Evolutionary conservation across 2,888 invertebrate species (phyloP), one percentile per base, ranked within the genome.

Genomic region (Eilema depressum): DNA sequence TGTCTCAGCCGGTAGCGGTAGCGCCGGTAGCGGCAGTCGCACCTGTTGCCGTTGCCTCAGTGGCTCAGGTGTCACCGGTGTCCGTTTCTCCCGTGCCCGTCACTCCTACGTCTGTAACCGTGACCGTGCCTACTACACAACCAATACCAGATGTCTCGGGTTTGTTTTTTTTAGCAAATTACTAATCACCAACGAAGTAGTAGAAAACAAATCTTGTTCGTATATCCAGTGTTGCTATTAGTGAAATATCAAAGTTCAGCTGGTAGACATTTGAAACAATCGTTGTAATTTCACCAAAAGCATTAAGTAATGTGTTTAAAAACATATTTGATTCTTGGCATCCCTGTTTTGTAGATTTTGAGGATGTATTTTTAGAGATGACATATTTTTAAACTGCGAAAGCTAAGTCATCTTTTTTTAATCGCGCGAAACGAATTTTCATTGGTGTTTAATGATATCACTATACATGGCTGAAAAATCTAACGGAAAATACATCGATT

Each of bases 1-100:
- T 94, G 78, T 86, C 90, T 69, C 92, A 91, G 86, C 88, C 93
- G 74, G 88, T 89, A 81, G 87, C 83, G 47, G 78, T 81, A 41
- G 68, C 75, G 62, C 73, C 86, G 64, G 83, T 78, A 41, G 66
- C 78, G 75, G 81, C 77, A 59, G 85, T 83, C 66, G 76, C 81
- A 68, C 81, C 85, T 64, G 85, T 85, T 66, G 75, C 82, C 59
- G 85, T 85, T 66, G 76, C 82, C 63, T 75, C 83, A 37, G 79
- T 84, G 71, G 75, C 83, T 67, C 82, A 70, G 76, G 85, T 78
- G 75, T 77, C 82, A 57, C 76, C 86, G 57, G 85, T 85, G 69
- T 81, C 86, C 57, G 85, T 85, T 70, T 75, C 88, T 59, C 73
- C 86, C n/a, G 86, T 84, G 76, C 66, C 88, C 74, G 89, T 86